Base-by-base conservation (phyloP, 2,797 vertebrate genomes). In the Gymnothorax javanicus region DNA sequence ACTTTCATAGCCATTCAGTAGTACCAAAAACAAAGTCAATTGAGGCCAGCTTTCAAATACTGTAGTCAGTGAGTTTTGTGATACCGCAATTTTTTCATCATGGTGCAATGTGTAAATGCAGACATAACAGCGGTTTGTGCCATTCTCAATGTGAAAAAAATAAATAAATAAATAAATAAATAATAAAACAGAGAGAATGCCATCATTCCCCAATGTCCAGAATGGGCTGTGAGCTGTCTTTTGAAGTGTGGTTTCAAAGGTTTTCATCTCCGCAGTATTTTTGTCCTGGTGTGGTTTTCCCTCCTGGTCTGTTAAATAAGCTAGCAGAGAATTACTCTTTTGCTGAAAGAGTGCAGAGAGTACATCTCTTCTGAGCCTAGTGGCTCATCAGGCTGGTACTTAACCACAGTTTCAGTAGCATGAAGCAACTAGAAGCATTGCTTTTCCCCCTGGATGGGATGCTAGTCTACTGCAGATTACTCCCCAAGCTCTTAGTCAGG, bases 171-270 rank as follows among this genome's bases (percentile, higher is more conserved):
- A 43, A 43, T 43, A 43, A 6, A 43, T 25, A 75, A 5, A 77
- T 77, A 52, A 17, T 50, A 33, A 77, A 17, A 20, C 43, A 20
- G 75, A 52, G 43, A 77, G 52, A 77, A 50, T 79, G 75, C 75
- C 75, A 52, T 79, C 50, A 43, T 52, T 20, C 8, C 54, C 15
- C 6, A 25, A 52, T 52, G 43, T 79, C 43, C 13, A 54, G 75
- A 79, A 54, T 20, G 50, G 43, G 75, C n/a, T 79, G 75, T 54
- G 15, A 7, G 23, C 15, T 20, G 23, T 79, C 43, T 79, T 79
- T 79, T 79, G 75, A 79, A 54, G 50, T 79, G 75, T 50, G 27
- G 33, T 77, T 43, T 77, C 73, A 77, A 77, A 27, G 20, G 75
- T 52, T 79, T 52, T 7, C 13, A 54, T 50, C 75, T 20, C 75